phyloP scores from a whole-genome alignment of 1,140 invertebrate species.

The Hyphantria cunea region DNA sequence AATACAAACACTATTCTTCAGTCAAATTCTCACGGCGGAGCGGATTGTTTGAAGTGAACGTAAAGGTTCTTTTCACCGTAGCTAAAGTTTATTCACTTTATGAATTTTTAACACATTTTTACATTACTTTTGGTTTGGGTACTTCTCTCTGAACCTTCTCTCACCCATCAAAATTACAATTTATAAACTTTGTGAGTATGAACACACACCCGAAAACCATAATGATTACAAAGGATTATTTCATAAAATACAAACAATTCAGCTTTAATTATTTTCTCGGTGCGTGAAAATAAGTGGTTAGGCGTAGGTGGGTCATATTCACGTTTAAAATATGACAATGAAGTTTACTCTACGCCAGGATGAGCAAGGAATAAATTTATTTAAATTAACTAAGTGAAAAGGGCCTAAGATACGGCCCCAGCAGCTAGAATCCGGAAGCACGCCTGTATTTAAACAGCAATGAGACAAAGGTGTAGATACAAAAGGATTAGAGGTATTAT shows the following conservation, averaged over 20 bases:
- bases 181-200: conserved; percentile 8
- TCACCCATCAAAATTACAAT: neutral
- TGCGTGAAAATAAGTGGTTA: conserved; percentile 23
- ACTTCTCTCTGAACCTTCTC: too few relatives aligned
- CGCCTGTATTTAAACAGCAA: conserved; percentile 61
- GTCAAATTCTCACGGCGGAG: conserved; percentile 59
- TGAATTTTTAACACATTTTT: conserved; percentile 10
- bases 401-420: conserved; percentile 64
- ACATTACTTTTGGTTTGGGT: too few relatives aligned
- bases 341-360: conserved; percentile 39
- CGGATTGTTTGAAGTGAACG: conserved; percentile 61
- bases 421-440: conserved; percentile 60
- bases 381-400: conserved; percentile 73
- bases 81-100: conserved; percentile 25
- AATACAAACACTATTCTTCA: conserved; percentile 76
- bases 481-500: conserved; percentile 65
- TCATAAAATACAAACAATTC: conserved; percentile 11
- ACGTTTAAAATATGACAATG: conserved; percentile 43
- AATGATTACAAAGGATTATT: conserved; percentile 19
- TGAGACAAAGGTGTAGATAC: conserved; percentile 65
- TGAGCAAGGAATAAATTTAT: conserved; percentile 69
- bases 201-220: conserved; percentile 15
- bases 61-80: conserved; percentile 28
- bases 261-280: neutral
- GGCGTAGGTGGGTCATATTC: conserved; percentile 40